These are phyloP conservation scores for Zapornia atra DNA, from an alignment of 2,113 vertebrate genomes.

Conservation along the genomic window DNA sequence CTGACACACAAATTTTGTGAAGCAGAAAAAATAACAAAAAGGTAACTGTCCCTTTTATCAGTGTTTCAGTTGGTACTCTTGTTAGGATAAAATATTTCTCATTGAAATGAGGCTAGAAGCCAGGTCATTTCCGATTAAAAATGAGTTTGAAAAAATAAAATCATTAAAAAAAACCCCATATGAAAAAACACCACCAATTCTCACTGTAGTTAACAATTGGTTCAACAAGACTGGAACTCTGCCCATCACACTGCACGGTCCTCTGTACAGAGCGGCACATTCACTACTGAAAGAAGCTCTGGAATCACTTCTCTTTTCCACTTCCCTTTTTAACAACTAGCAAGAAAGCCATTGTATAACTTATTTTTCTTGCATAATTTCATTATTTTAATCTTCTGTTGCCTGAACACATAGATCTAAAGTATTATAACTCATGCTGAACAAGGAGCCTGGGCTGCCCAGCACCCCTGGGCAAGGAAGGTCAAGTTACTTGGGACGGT, in stretches of 20 bases:
- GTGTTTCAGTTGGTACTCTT: not conserved
- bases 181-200: not conserved
- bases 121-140: not conserved
- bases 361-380: not conserved
- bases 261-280: not conserved
- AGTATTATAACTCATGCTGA: not conserved
- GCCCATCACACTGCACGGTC: not conserved
- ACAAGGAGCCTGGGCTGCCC: not conserved
- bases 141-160: not conserved
- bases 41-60: not conserved
- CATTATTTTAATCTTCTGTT: not conserved
- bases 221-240: not conserved
- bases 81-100: not conserved
- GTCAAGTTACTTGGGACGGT: not conserved
- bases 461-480: not conserved
- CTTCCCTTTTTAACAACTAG: not conserved
- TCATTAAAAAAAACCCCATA: not conserved
- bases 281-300: not conserved
- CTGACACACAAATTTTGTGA: not conserved
- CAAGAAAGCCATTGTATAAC: not conserved
- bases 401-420: too few species aligned
- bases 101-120: not conserved
- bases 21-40: not conserved
- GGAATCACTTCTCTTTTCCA: conserved; percentile 26
- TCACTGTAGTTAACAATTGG: not conserved